These are phyloP conservation scores for Heliconius nattereri DNA, from an alignment of 1,140 invertebrate genomes.

Conservation along the genomic window DNA sequence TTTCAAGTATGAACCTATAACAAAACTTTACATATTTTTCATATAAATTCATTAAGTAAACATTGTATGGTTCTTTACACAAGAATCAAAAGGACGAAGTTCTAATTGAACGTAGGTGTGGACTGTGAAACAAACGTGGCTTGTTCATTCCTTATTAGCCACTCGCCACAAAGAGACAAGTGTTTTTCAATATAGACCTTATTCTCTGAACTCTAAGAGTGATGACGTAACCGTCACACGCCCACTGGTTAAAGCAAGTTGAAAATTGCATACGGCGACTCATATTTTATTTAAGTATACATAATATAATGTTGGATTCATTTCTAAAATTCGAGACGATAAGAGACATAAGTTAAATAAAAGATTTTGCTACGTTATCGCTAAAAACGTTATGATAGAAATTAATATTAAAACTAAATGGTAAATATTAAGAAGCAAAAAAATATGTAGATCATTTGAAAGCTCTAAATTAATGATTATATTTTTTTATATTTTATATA, in stretches of 20 bases:
- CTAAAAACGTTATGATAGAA: not conserved
- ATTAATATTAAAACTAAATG: not conserved
- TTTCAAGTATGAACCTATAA: not conserved
- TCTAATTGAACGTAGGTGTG: conserved; percentile 32
- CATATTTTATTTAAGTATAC: not conserved
- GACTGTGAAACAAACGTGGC: conserved; percentile 13
- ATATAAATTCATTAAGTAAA: too few species aligned
- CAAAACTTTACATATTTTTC: not conserved
- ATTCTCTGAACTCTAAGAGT: not conserved
- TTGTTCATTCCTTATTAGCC: conserved; percentile 35
- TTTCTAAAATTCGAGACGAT: not conserved
- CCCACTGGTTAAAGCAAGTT: conserved; percentile 17
- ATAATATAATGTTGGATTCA: not conserved
- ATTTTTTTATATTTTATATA: too few species aligned
- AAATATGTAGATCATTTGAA: too few species aligned
- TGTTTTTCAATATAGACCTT: conserved; percentile 11
- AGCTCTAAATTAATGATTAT: too few species aligned
- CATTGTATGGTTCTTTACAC: not conserved
- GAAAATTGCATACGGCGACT: conserved; percentile 25
- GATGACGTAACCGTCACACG: conserved; percentile 38
- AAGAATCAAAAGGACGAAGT: not conserved
- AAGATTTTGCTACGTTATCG: not conserved
- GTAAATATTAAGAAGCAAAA: not conserved
- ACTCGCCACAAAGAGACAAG: conserved; percentile 21
- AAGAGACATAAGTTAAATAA: not conserved